Evolutionary conservation across 1,140 invertebrate species (phyloP).

Genomic region (Brachystomella parvula): DNA sequence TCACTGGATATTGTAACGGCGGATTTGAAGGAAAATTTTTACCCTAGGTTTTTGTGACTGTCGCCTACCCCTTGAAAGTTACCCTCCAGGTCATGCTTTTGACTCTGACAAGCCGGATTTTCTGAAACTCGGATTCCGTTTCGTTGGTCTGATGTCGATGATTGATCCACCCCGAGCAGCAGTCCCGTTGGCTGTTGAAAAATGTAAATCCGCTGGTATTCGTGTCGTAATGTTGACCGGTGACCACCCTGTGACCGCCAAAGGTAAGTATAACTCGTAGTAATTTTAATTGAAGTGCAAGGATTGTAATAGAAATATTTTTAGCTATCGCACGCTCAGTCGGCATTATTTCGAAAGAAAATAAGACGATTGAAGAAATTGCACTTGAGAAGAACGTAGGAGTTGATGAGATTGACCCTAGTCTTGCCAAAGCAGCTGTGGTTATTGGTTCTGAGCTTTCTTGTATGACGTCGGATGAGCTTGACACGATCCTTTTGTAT

Average conservation of each 20-base stretch:
- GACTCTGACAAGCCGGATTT: constrained; percentile 54
- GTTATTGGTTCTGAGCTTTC: constrained; percentile 63
- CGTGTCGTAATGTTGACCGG: constrained; percentile 74
- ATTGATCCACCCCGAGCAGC: constrained; percentile 57
- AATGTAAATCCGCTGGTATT: constrained; percentile 64
- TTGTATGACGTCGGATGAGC: constrained; percentile 52
- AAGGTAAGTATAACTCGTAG: neutral
- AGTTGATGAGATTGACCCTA: constrained; percentile 47
- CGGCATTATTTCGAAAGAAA: constrained; percentile 56
- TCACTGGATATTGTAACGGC: constrained; percentile 6
- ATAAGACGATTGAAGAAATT: constrained; percentile 60
- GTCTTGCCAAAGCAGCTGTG: constrained; percentile 54
- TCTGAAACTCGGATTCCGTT: constrained; percentile 52
- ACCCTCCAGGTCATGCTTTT: constrained; percentile 49
- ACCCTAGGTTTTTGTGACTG: constrained; percentile 52
- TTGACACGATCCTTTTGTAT: constrained; percentile 44
- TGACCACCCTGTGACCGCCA: constrained; percentile 61
- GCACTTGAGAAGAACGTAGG: constrained; percentile 52
- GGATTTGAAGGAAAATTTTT: constrained; percentile 10
- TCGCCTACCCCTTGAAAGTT: constrained; percentile 47
- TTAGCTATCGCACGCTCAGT: constrained; percentile 56
- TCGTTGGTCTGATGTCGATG: constrained; percentile 60
- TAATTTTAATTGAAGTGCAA: too few species aligned
- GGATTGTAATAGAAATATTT: too few species aligned
- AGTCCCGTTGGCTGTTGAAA: constrained; percentile 55